Evolutionary conservation across 1,140 invertebrate species (phyloP).

Genomic region (Daktulosphaira vitifoliae): DNA sequence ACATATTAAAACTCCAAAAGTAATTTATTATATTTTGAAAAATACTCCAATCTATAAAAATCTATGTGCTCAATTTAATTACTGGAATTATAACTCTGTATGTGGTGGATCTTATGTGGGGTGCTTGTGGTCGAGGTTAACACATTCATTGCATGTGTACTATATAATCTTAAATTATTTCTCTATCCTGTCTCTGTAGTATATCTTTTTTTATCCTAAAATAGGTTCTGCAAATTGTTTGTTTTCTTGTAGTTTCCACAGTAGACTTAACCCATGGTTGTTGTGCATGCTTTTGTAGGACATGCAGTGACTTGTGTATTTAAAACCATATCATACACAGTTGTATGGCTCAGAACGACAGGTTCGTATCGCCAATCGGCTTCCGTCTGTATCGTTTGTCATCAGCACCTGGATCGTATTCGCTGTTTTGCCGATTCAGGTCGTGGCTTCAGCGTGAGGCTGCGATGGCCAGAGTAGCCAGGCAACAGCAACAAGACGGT

Average conservation of each 20-base stretch:
- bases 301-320: constrained; percentile 29
- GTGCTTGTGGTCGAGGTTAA: constrained; percentile 27
- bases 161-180: constrained; percentile 7
- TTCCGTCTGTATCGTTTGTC: constrained; percentile 32
- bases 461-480: constrained; percentile 29
- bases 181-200: not conserved
- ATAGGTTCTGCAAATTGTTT: constrained; percentile 2
- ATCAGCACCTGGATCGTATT: constrained; percentile 25
- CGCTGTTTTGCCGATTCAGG: constrained; percentile 28
- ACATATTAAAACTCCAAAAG: constrained; percentile 33
- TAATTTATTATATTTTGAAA: constrained; percentile 3
- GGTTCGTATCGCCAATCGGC: constrained; percentile 24
- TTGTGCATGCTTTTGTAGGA: constrained; percentile 33
- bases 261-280: constrained; percentile 29
- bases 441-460: constrained; percentile 29
- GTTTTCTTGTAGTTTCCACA: constrained; percentile 24
- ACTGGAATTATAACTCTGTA: not conserved
- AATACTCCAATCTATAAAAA: not conserved
- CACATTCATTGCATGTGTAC: constrained; percentile 29
- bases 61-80: not conserved
- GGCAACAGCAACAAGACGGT: constrained; percentile 30
- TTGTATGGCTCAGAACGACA: constrained; percentile 32
- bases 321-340: constrained; percentile 16
- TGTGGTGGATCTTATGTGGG: not conserved
- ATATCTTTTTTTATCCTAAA: not conserved